Percentiles rank a stretch among this genome's conserved stretches.
phyloP scores from a whole-genome alignment of 2,888 invertebrate species.

The Tipula lateralis region DNA sequence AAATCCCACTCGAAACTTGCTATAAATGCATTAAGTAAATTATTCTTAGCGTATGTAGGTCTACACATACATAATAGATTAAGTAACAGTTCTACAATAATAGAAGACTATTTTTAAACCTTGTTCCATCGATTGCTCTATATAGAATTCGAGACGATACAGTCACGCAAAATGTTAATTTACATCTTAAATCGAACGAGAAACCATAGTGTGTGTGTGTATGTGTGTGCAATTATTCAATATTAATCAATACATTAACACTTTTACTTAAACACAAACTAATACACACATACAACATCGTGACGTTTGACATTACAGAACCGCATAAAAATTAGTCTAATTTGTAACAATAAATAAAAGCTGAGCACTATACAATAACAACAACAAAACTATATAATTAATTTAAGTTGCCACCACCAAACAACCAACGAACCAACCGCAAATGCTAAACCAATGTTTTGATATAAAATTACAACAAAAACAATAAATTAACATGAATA shows the following conservation, averaged over 20 bases:
- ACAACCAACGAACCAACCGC: neutral
- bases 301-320: neutral
- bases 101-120: too few species aligned
- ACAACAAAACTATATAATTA: neutral
- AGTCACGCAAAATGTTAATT: neutral
- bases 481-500: neutral
- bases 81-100: too few species aligned
- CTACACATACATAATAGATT: too few species aligned
- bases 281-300: neutral
- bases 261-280: too few species aligned
- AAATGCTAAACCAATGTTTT: neutral
- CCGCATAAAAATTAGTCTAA: neutral
- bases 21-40: too few species aligned
- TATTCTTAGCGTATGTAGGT: too few species aligned
- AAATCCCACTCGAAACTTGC: too few species aligned
- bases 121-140: too few species aligned
- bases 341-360: neutral
- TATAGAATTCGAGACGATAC: too few species aligned
- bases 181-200: neutral
- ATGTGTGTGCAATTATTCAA: too few species aligned
- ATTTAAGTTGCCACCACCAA: neutral
- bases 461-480: neutral
- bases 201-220: neutral
- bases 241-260: too few species aligned
- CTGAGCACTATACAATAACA: neutral